Percentiles rank a stretch among this genome's conserved stretches.
Evolutionary conservation across 2,113 vertebrate genomes (phyloP).

Genomic region (Calonectris borealis): DNA sequence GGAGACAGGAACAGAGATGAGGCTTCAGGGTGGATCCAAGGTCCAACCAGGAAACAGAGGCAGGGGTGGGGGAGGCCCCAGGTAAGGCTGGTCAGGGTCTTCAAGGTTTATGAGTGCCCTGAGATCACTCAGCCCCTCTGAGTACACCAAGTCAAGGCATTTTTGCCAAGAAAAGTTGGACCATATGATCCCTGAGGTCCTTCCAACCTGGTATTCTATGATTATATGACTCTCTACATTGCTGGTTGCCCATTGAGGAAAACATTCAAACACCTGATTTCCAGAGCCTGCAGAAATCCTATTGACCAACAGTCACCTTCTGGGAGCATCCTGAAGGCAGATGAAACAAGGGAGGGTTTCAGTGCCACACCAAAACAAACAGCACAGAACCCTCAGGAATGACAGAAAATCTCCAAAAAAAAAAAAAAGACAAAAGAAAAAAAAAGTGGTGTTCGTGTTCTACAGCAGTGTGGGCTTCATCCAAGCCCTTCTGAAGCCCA

Average conservation of each 20-base stretch:
- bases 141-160: not conserved
- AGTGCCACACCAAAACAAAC: not conserved
- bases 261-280: not conserved
- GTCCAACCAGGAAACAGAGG: not conserved
- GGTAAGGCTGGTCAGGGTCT: not conserved
- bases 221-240: not conserved
- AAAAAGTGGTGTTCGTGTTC: not conserved
- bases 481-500: not conserved
- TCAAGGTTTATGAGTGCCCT: not conserved
- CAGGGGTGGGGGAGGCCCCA: not conserved
- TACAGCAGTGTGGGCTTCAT: not conserved
- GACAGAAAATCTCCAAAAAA: not conserved
- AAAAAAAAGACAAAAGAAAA: rapidly evolving
- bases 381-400: not conserved
- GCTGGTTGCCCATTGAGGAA: not conserved
- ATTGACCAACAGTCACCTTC: not conserved
- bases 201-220: no score
- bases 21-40: not conserved
- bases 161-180: no score
- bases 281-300: not conserved
- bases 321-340: not conserved
- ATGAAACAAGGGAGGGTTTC: not conserved
- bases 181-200: no score
- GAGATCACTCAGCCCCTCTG: not conserved
- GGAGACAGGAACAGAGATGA: not conserved